A percentile compares a stretch with the other conserved stretches of the same genome.
Evolutionary conservation across 2,113 vertebrate genomes (phyloP).

Genomic region (Phrynosoma platyrhinos): DNA sequence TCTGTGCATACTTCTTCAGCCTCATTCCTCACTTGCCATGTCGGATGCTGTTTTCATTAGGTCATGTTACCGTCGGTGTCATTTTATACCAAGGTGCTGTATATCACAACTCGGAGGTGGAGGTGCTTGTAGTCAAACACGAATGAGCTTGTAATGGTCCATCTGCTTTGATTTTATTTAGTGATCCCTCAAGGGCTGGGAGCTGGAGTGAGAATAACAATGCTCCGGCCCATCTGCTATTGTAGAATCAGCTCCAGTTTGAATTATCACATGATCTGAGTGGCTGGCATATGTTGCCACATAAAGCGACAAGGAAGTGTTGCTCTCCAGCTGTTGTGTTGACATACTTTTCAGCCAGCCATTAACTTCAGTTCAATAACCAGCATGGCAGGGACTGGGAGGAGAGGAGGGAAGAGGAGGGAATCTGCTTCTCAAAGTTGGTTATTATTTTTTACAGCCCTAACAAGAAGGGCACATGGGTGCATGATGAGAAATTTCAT

Average conservation of each 20-base stretch:
- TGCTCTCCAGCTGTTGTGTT: slow-evolving; percentile 94
- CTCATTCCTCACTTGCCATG: slow-evolving; percentile 74
- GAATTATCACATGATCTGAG: slow-evolving; percentile 95
- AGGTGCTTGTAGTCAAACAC: slow-evolving; percentile 87
- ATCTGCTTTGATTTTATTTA: slow-evolving; percentile 97
- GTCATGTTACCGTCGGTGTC: slow-evolving; percentile 70
- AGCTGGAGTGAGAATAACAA: slow-evolving; percentile 94
- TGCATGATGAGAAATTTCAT: not conserved
- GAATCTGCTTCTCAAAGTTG: slow-evolving; percentile 63
- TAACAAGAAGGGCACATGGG: not conserved
- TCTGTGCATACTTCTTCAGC: slow-evolving; percentile 50
- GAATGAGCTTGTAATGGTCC: slow-evolving; percentile 91
- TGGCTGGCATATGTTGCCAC: slow-evolving; percentile 95
- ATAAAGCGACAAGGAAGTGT: slow-evolving; percentile 96
- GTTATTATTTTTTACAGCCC: slow-evolving; percentile 42
- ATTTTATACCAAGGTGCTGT: slow-evolving; percentile 73
- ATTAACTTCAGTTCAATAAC: slow-evolving; percentile 89
- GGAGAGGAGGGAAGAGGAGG: slow-evolving; percentile 30
- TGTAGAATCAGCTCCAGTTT: slow-evolving; percentile 86
- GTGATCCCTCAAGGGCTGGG: slow-evolving; percentile 89
- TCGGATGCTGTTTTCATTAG: slow-evolving; percentile 71
- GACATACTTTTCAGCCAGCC: slow-evolving; percentile 94
- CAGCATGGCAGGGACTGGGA: slow-evolving; percentile 60
- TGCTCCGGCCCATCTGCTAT: slow-evolving; percentile 94
- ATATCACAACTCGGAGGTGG: slow-evolving; percentile 79